Percentiles rank a stretch among this genome's conserved stretches.
Evolutionary conservation across 2,888 invertebrate genomes (phyloP).

Genomic region (Epirrita christyi): DNA sequence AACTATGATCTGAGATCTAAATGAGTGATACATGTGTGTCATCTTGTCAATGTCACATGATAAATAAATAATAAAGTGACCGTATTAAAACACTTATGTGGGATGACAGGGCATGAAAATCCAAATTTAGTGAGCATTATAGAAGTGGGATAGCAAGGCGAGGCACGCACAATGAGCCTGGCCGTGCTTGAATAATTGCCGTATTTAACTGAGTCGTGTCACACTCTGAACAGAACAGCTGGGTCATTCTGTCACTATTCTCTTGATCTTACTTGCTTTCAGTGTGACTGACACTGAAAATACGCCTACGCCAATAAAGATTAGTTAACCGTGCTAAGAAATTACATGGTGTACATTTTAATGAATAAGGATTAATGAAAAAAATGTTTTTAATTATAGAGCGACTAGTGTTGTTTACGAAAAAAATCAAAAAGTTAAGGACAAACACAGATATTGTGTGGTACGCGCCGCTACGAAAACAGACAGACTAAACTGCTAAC

Average conservation of each 20-base stretch:
- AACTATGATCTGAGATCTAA: slow-evolving; percentile 36
- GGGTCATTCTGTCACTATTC: neutral
- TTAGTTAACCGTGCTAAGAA: too few relatives aligned
- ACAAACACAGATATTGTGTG: too few relatives aligned
- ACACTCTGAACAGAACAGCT: slow-evolving; percentile 34
- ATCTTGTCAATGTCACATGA: slow-evolving; percentile 56
- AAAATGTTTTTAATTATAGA: too few relatives aligned
- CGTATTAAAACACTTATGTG: slow-evolving; percentile 69
- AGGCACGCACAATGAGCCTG: slow-evolving; percentile 69
- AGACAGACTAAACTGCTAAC: neutral
- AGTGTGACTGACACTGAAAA: neutral
- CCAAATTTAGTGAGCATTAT: slow-evolving; percentile 71
- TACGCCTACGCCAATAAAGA: too few relatives aligned
- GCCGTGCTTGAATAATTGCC: slow-evolving; percentile 77
- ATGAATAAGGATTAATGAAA: too few relatives aligned
- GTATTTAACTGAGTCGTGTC: slow-evolving; percentile 68
- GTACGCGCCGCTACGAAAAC: neutral
- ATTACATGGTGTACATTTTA: too few relatives aligned
- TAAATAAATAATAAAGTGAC: slow-evolving; percentile 60
- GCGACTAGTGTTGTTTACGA: too few relatives aligned
- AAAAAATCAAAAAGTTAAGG: too few relatives aligned
- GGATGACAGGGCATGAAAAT: slow-evolving; percentile 79
- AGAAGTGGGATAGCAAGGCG: slow-evolving; percentile 49
- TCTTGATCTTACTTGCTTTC: neutral
- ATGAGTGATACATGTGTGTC: slow-evolving; percentile 43